Evolutionary conservation across 2,888 invertebrate species (phyloP).

Genomic region (Drosophila niveifrons): DNA sequence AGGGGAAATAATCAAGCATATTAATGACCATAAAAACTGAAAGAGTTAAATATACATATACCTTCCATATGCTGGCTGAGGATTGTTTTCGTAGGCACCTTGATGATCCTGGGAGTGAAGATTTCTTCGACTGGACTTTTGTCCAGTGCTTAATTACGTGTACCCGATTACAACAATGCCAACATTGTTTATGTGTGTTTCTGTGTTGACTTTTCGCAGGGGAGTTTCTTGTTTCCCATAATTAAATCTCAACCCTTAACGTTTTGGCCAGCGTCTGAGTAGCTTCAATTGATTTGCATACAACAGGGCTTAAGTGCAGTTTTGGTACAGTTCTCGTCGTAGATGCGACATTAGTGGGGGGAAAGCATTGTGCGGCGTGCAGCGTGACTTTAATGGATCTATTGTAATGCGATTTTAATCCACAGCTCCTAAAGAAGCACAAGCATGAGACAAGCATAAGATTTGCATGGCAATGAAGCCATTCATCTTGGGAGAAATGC

Average conservation of each 20-base stretch:
- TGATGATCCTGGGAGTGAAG: constrained; percentile 61
- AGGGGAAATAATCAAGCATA: constrained; percentile 83
- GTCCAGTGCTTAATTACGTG: constrained; percentile 82
- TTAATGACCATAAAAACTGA: constrained; percentile 82
- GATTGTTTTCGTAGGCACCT: constrained; percentile 42
- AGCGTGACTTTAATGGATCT: constrained; percentile 1
- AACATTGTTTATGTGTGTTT: constrained; percentile 47
- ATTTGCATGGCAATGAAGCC: neutral
- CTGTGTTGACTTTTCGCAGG: constrained; percentile 68
- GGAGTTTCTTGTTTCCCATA: constrained; percentile 73
- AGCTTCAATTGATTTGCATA: constrained; percentile 52
- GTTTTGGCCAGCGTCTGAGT: constrained; percentile 19
- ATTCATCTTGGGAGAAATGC: neutral
- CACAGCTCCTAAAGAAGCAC: neutral
- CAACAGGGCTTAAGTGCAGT: neutral
- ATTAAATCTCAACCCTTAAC: constrained; percentile 78
- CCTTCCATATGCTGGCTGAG: constrained; percentile 57
- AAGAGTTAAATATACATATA: constrained; percentile 73
- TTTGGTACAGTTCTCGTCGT: constrained; percentile 33
- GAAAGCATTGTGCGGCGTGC: neutral
- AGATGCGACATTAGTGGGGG: neutral
- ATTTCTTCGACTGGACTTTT: constrained; percentile 31
- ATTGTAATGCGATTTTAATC: constrained; percentile 1
- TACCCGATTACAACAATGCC: constrained; percentile 65
- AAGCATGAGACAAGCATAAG: neutral